These are phyloP conservation scores for Salmo trutta DNA, from an alignment of 2,797 vertebrate species.

Conservation along the genomic window DNA sequence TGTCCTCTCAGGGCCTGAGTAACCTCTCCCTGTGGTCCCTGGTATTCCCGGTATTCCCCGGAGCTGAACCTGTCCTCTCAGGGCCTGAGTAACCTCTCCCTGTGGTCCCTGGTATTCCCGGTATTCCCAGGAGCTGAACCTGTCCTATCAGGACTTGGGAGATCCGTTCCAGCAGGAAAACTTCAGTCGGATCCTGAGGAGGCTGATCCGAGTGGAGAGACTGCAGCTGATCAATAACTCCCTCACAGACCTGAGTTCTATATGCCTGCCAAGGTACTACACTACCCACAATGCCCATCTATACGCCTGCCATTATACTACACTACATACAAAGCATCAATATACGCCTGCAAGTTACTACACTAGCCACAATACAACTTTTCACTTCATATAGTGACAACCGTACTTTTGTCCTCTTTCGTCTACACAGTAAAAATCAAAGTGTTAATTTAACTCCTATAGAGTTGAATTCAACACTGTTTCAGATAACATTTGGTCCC, in stretches of 20 bases:
- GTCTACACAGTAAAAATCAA: slow-evolving; percentile 11
- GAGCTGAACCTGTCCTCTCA: slow-evolving; percentile 83
- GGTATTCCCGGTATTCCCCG: slow-evolving; percentile 60
- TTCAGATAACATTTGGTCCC: no score
- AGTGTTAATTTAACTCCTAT: no score
- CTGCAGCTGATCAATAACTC: slow-evolving; percentile 91
- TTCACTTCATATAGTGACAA: neutral
- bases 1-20: slow-evolving; percentile 58
- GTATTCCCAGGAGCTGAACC: slow-evolving; percentile 83
- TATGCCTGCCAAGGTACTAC: neutral
- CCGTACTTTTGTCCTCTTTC: slow-evolving; percentile 25
- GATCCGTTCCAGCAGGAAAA: slow-evolving; percentile 88
- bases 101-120: no score
- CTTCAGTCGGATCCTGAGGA: slow-evolving; percentile 85
- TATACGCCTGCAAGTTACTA: no score
- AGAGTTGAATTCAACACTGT: no score
- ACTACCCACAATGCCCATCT: neutral
- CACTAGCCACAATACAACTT: neutral
- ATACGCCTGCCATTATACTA: neutral
- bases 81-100: neutral
- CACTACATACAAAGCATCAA: neutral
- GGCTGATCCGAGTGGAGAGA: slow-evolving; percentile 88
- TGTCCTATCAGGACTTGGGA: slow-evolving; percentile 77
- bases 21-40: neutral
- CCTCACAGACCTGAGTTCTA: slow-evolving; percentile 83